Evolutionary conservation across 2,888 invertebrate genomes (phyloP).

Genomic region (Dioctria rufipes): DNA sequence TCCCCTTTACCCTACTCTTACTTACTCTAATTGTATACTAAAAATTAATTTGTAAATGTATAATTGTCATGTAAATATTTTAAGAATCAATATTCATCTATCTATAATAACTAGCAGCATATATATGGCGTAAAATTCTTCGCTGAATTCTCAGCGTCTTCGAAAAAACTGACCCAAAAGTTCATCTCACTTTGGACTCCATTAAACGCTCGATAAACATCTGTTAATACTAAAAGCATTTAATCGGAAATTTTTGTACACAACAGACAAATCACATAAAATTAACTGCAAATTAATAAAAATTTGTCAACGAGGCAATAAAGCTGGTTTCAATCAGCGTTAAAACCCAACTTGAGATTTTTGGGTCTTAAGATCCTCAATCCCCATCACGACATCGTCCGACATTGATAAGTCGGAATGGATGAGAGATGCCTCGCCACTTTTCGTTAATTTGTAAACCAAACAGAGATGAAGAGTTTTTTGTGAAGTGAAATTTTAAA

Average conservation of each 20-base stretch:
- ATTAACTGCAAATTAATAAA: slow-evolving; percentile 55
- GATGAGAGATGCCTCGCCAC: not conserved
- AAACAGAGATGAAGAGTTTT: not conserved
- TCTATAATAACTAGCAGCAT: too few species aligned
- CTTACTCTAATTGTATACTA: too few species aligned
- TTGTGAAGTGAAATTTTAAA: not conserved
- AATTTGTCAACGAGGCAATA: slow-evolving; percentile 47
- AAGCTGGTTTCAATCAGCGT: slow-evolving; percentile 41
- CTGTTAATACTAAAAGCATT: slow-evolving; percentile 53
- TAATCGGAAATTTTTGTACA: slow-evolving; percentile 44
- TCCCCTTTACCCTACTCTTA: too few species aligned
- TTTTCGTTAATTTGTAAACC: slow-evolving; percentile 16
- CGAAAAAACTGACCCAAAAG: not conserved
- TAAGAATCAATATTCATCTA: too few species aligned
- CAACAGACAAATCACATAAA: slow-evolving; percentile 52
- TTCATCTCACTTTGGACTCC: slow-evolving; percentile 38
- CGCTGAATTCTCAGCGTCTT: not conserved
- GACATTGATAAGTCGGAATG: slow-evolving; percentile 39
- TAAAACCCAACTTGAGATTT: slow-evolving; percentile 6
- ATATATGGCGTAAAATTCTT: too few species aligned
- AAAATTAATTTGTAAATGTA: too few species aligned
- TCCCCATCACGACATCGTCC: slow-evolving; percentile 35
- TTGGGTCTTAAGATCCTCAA: slow-evolving; percentile 22
- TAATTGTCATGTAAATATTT: too few species aligned
- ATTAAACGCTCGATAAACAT: slow-evolving; percentile 50